Percentiles rank a stretch among this genome's conserved stretches.
Conservation (phyloP, 2,888 invertebrate species). For the Parthenolecanium corni region DNA sequence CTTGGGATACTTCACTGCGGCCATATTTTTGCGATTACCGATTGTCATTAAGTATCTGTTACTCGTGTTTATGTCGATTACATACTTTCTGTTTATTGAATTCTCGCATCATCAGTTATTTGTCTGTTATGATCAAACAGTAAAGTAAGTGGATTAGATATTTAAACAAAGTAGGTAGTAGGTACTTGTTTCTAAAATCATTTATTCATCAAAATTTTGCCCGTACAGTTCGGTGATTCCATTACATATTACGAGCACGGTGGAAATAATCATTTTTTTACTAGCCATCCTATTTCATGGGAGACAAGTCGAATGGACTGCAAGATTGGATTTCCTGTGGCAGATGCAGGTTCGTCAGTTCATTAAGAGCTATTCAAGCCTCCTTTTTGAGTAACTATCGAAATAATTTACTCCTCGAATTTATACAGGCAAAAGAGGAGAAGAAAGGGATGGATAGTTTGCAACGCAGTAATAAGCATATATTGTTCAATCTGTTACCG, state of each 20-base stretch:
- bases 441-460: constrained; percentile 87
- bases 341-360: constrained; percentile 49
- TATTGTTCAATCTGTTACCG: constrained; percentile 78
- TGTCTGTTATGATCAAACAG: constrained; percentile 65
- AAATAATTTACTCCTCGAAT: neutral
- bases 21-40: constrained; percentile 71
- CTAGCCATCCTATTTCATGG: constrained; percentile 74
- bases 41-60: constrained; percentile 69
- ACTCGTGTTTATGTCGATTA: constrained; percentile 62
- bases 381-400: no score
- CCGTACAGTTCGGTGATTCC: constrained; percentile 54
- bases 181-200: neutral
- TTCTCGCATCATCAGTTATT: constrained; percentile 69
- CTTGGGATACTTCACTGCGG: constrained; percentile 70
- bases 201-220: neutral
- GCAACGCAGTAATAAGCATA: constrained; percentile 75
- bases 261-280: constrained; percentile 70
- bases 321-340: constrained; percentile 69
- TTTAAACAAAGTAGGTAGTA: constrained; percentile 41
- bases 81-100: constrained; percentile 69
- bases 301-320: constrained; percentile 71
- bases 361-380: neutral
- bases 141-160: constrained; percentile 48
- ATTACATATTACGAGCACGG: constrained; percentile 62
- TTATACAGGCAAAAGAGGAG: constrained; percentile 65